These are phyloP conservation scores for Panagrolaimus sp. DNA, from an alignment of 1,140 invertebrate species.

Conservation along the genomic window DNA sequence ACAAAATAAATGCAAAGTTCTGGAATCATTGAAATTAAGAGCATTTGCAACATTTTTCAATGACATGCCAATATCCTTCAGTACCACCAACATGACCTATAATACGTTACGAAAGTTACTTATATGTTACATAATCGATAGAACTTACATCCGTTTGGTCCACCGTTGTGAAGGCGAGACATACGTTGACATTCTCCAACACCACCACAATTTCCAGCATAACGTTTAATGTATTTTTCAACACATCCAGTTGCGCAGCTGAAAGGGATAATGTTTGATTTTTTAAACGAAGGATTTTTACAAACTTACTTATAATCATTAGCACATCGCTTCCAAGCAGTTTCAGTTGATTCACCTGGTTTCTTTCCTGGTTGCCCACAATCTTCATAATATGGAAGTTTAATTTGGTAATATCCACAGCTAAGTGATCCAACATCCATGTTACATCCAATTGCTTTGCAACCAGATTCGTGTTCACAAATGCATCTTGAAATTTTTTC, in stretches of 20 bases:
- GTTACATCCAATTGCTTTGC: slow-evolving; percentile 48
- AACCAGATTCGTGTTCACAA: slow-evolving; percentile 21
- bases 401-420: slow-evolving; percentile 59
- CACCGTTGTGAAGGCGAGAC: slow-evolving; percentile 57
- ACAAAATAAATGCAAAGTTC: no score
- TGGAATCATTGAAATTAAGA: not conserved
- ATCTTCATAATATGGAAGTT: slow-evolving; percentile 53
- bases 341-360: slow-evolving; percentile 29
- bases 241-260: slow-evolving; percentile 55
- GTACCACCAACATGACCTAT: not conserved
- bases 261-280: no score
- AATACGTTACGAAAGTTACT: no score
- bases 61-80: not conserved
- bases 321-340: slow-evolving; percentile 49
- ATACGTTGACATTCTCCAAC: slow-evolving; percentile 46
- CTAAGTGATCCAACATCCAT: slow-evolving; percentile 54
- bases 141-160: slow-evolving; percentile 49
- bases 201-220: slow-evolving; percentile 31
- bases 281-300: no score
- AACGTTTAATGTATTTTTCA: slow-evolving; percentile 29
- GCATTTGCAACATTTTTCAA: not conserved
- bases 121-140: no score
- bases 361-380: slow-evolving; percentile 38
- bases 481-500: no score
- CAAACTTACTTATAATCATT: no score